phyloP scores from a whole-genome alignment of 2,113 vertebrate genomes.

The Danionella cerebrum region DNA sequence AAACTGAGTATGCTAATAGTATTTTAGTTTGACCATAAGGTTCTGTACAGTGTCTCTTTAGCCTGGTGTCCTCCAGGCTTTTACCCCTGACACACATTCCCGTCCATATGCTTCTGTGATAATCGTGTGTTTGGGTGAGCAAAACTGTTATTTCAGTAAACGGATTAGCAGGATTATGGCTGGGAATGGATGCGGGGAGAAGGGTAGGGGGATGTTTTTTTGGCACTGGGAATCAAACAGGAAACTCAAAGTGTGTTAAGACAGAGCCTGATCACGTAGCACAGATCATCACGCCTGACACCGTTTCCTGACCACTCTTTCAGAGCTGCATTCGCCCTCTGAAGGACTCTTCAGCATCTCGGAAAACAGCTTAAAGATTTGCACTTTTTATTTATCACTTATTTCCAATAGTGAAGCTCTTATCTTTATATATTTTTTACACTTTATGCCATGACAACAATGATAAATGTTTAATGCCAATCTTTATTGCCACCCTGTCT shows the following conservation, averaged over 20 bases:
- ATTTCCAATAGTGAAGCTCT: background rate
- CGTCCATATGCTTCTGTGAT: background rate
- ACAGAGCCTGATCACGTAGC: constrained; percentile 36
- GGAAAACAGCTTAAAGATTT: background rate
- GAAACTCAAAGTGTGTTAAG: constrained; percentile 38
- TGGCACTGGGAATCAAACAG: constrained; percentile 40
- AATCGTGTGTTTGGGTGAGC: constrained; percentile 20
- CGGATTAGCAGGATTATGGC: background rate
- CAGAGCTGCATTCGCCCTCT: constrained; percentile 7
- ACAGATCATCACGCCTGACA: constrained; percentile 34
- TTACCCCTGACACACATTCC: background rate
- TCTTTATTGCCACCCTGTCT: too few relatives aligned
- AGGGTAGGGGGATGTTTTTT: constrained; percentile 10
- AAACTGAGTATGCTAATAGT: too few relatives aligned
- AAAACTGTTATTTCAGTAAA: background rate
- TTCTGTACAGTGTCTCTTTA: too few relatives aligned
- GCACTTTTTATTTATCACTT: background rate
- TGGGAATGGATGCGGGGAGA: background rate
- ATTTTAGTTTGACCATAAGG: background rate
- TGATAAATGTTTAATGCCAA: too few relatives aligned
- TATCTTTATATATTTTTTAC: too few relatives aligned
- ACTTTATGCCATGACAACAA: too few relatives aligned
- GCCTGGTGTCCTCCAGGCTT: background rate
- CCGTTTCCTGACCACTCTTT: constrained; percentile 23
- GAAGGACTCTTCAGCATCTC: background rate